These are phyloP conservation scores for Leptocoma aspasia DNA, from an alignment of 2,113 vertebrate genomes.

Conservation along the genomic window DNA sequence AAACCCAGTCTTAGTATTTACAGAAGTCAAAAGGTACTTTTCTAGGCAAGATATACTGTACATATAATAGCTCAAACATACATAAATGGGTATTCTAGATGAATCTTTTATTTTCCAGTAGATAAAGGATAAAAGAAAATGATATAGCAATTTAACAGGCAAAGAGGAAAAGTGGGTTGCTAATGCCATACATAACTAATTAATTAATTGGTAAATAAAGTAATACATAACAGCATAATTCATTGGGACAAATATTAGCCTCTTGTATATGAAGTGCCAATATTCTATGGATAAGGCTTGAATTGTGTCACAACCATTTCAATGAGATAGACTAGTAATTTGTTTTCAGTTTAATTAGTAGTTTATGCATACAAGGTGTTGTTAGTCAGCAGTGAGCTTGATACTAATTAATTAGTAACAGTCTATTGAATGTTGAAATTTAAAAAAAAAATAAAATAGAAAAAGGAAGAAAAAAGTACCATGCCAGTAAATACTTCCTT, in stretches of 20 bases:
- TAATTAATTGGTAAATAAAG: no score
- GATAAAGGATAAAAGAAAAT: background rate
- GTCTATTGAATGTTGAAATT: background rate
- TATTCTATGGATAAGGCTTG: background rate
- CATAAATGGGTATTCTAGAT: background rate
- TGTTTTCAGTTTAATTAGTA: background rate
- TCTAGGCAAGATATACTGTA: background rate
- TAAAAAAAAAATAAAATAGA: background rate
- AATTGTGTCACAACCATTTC: background rate
- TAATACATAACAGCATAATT: background rate
- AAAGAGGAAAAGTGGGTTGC: background rate
- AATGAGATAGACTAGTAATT: background rate
- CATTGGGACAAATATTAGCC: background rate
- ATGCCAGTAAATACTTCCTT: background rate
- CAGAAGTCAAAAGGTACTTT: background rate
- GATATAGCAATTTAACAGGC: background rate
- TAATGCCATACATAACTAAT: background rate
- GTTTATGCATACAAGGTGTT: background rate
- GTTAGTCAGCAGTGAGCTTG: background rate
- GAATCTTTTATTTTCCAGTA: background rate
- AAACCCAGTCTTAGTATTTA: background rate
- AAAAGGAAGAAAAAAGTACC: background rate
- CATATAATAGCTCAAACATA: background rate
- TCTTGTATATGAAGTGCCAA: background rate
- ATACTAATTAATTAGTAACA: background rate